phyloP scores from a whole-genome alignment of 2,797 vertebrate species.

The Neosilurus hyrtlii region DNA sequence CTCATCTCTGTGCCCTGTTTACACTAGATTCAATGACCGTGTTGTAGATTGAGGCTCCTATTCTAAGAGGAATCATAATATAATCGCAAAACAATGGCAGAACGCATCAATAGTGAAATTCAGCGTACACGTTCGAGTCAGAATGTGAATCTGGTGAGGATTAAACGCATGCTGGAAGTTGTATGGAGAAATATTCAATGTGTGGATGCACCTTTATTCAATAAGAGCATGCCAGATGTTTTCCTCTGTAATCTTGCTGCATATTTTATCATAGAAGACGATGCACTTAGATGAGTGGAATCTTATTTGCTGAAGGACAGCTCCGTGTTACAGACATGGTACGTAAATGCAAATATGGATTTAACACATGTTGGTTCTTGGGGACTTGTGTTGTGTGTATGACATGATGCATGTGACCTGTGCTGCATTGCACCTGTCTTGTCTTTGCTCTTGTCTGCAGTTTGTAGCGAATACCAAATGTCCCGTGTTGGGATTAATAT shows the following conservation, averaged over 20 bases:
- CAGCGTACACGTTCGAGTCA: too few species aligned
- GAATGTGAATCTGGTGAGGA: too few species aligned
- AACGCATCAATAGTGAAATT: too few species aligned
- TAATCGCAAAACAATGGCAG: too few species aligned
- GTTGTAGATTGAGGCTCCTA: too few species aligned
- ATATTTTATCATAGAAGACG: background rate
- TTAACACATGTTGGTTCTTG: background rate
- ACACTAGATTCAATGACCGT: too few species aligned
- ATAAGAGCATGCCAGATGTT: background rate
- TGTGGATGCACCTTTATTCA: background rate
- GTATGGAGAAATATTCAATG: too few species aligned
- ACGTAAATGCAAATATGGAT: background rate
- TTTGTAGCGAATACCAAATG: slow-evolving; percentile 6
- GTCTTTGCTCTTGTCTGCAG: slow-evolving; percentile 3
- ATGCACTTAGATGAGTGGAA: background rate
- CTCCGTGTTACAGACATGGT: background rate
- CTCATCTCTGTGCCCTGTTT: too few species aligned
- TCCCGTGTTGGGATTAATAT: slow-evolving; percentile 10
- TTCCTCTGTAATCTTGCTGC: background rate
- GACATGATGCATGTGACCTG: background rate
- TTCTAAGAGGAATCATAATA: too few species aligned
- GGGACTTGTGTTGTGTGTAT: background rate
- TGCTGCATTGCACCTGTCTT: background rate
- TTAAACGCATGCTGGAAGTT: too few species aligned
- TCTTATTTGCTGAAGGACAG: background rate